phyloP scores from a whole-genome alignment of 2,113 vertebrate genomes.

The Phylloscopus whistleri region DNA sequence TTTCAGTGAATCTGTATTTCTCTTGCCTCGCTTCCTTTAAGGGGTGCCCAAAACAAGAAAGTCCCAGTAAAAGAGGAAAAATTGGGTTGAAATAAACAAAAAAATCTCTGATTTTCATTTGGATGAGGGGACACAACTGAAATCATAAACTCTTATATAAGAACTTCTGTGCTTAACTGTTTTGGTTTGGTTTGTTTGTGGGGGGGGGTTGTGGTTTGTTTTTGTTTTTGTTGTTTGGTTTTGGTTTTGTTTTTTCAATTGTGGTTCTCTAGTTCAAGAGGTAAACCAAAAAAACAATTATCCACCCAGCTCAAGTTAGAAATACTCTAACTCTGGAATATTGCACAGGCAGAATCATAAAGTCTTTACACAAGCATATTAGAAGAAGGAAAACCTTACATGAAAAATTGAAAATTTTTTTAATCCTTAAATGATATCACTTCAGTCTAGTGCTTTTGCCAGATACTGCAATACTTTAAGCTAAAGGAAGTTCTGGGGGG shows the following conservation, averaged over 20 bases:
- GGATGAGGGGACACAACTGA: not conserved
- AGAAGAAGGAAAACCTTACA: not conserved
- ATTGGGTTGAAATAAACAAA: not conserved
- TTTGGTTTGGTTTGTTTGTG: too few species aligned
- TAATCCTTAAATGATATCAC: not conserved
- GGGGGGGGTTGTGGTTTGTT: not conserved
- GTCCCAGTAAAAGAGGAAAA: not conserved
- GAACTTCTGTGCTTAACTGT: not conserved
- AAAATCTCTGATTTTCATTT: not conserved
- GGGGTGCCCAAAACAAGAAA: not conserved
- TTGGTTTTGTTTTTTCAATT: not conserved
- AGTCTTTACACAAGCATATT: not conserved
- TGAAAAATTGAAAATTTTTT: not conserved
- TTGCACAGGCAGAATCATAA: not conserved
- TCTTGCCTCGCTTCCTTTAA: not conserved
- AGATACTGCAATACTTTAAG: not conserved
- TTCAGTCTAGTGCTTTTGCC: not conserved
- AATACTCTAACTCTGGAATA: not conserved
- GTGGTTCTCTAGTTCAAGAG: not conserved
- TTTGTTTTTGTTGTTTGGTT: not conserved
- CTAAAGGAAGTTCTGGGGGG: not conserved
- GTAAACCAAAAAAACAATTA: constrained; percentile 32
- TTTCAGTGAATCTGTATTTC: not conserved
- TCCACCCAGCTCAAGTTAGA: not conserved
- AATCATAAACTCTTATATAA: not conserved